phyloP scores from a whole-genome alignment of 2,797 vertebrate species.

The Sphenodon punctatus region DNA sequence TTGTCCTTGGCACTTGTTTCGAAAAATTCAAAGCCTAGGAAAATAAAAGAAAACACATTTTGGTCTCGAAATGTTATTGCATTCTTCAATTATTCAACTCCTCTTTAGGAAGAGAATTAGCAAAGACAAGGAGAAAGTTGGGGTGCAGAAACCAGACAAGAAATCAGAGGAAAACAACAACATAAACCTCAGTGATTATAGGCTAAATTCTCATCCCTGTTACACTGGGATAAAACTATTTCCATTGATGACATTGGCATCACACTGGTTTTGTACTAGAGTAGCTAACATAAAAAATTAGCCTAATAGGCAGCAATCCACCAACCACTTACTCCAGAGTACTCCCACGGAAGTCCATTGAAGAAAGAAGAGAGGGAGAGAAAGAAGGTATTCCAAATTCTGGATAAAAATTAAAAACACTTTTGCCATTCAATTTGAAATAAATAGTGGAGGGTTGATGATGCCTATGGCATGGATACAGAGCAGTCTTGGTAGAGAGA shows the following conservation, averaged over 20 bases:
- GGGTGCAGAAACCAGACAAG: background rate
- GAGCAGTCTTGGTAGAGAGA: background rate
- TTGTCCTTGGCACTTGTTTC: slow-evolving; percentile 98
- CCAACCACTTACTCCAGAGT: no score
- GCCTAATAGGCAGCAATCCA: no score
- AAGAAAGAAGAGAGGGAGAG: no score
- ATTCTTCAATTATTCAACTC: background rate
- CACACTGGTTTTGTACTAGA: background rate
- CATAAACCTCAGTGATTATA: background rate
- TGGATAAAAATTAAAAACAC: background rate
- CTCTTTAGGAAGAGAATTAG: background rate
- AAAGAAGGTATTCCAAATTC: background rate
- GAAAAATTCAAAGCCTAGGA: slow-evolving; percentile 95
- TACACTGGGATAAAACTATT: background rate
- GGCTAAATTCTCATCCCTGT: background rate
- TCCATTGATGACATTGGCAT: background rate
- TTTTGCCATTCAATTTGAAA: background rate
- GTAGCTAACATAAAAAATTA: background rate
- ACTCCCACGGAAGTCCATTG: no score
- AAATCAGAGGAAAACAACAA: background rate
- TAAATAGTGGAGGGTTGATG: background rate
- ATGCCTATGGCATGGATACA: background rate
- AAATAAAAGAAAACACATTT: slow-evolving; percentile 39
- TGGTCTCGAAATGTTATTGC: background rate
- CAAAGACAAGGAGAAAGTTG: background rate